A percentile compares a stretch with the other conserved stretches of the same genome.
phyloP scores from a whole-genome alignment of 2,797 vertebrate species.

The Acanthis flammea region DNA sequence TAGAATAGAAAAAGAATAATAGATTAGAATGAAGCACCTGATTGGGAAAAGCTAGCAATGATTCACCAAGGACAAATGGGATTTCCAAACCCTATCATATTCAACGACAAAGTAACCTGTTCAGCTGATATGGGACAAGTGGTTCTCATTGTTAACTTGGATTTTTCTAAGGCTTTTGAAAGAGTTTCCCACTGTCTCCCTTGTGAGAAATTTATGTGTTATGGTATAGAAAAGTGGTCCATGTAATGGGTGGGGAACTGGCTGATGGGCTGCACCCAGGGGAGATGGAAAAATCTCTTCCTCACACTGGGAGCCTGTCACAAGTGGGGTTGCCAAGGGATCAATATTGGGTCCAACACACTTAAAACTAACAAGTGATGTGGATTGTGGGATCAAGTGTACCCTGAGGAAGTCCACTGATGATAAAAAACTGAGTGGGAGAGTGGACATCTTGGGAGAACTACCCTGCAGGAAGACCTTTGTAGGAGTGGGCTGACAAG shows the following conservation, averaged over 20 bases:
- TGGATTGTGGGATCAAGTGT: not conserved
- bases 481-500: not conserved
- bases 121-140: not conserved
- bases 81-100: not conserved
- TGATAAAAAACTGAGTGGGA: not conserved
- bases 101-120: not conserved
- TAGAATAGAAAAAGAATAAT: not conserved
- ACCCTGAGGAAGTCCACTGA: not conserved
- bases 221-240: too few relatives aligned
- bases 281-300: not conserved
- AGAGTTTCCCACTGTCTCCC: not conserved
- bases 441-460: not conserved
- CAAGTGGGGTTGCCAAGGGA: too few relatives aligned
- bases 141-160: not conserved
- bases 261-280: too few relatives aligned
- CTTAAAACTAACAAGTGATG: not conserved
- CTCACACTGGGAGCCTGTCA: not conserved
- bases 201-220: not conserved
- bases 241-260: not conserved
- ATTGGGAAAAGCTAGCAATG: not conserved
- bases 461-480: not conserved
- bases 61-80: not conserved
- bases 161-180: not conserved
- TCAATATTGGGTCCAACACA: rapidly evolving
- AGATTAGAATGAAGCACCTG: not conserved